Conservation (phyloP, 2,888 invertebrate genomes). For the Incurvaria masculella region DNA sequence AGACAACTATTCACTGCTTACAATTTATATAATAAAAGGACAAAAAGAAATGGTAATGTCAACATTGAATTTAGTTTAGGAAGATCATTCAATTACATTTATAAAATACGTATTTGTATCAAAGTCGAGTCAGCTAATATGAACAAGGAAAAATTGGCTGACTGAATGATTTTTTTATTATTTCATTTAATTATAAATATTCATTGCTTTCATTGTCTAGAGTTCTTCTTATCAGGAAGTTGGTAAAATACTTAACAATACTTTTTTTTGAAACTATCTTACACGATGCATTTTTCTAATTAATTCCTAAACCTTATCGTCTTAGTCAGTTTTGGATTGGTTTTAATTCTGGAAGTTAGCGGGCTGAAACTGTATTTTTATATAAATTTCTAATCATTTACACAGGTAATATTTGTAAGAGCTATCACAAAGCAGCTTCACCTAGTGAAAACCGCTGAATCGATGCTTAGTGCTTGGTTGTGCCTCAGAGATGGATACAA, state of each 20-base stretch:
- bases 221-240: conserved; percentile 41
- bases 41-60: conserved; percentile 47
- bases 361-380: neutral
- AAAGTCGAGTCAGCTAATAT: conserved; percentile 49
- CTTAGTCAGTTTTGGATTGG: conserved; percentile 23
- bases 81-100: conserved; percentile 20
- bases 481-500: neutral
- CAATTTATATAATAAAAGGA: conserved; percentile 46
- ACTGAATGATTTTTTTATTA: conserved; percentile 31
- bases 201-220: conserved; percentile 51
- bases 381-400: neutral
- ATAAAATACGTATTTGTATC: conserved; percentile 55
- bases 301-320: conserved; percentile 39
- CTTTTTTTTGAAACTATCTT: conserved; percentile 37
- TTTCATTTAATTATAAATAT: conserved; percentile 44
- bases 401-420: neutral
- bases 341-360: conserved; percentile 27
- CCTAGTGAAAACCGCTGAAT: neutral
- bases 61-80: conserved; percentile 9
- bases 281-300: conserved; percentile 47
- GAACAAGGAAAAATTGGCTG: conserved; percentile 42
- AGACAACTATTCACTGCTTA: conserved; percentile 45
- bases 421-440: neutral
- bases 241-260: conserved; percentile 56
- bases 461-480: neutral